phyloP scores from a whole-genome alignment of 2,113 vertebrate genomes.

The Regulus satrapa region DNA sequence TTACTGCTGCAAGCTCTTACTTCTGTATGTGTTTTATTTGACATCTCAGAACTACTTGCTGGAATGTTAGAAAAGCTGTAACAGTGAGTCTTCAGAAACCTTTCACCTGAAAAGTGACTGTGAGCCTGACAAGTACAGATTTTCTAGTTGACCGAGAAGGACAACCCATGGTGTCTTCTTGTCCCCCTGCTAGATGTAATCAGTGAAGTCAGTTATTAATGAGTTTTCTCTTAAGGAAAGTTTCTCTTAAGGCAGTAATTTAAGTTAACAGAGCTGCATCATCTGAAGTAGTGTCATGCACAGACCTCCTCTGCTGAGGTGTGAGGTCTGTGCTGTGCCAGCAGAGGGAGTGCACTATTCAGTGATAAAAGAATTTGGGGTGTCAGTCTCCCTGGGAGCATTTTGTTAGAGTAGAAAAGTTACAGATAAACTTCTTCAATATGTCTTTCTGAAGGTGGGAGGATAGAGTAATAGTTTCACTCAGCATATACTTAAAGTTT shows the following conservation, averaged over 20 bases:
- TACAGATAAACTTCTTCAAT: neutral
- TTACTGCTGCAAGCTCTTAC: neutral
- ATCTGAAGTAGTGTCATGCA: neutral
- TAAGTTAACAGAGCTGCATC: neutral
- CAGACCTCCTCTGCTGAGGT: neutral
- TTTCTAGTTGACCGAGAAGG: neutral
- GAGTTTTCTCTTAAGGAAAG: neutral
- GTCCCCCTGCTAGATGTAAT: neutral
- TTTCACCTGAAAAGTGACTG: neutral
- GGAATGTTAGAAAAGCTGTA: neutral
- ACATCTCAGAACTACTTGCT: neutral
- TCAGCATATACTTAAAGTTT: neutral
- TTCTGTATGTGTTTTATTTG: neutral
- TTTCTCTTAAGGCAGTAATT: neutral
- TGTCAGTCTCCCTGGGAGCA: neutral
- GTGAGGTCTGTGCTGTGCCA: constrained; percentile 27
- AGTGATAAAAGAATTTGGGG: neutral
- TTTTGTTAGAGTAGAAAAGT: neutral
- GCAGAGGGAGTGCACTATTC: constrained; percentile 53
- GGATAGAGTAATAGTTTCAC: neutral
- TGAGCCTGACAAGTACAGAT: neutral
- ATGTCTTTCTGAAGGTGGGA: neutral
- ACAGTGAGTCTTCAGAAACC: neutral
- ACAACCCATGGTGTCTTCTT: neutral
- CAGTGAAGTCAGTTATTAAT: neutral